phyloP scores from a whole-genome alignment of 2,113 vertebrate species.

The Phyllostomus hastatus region DNA sequence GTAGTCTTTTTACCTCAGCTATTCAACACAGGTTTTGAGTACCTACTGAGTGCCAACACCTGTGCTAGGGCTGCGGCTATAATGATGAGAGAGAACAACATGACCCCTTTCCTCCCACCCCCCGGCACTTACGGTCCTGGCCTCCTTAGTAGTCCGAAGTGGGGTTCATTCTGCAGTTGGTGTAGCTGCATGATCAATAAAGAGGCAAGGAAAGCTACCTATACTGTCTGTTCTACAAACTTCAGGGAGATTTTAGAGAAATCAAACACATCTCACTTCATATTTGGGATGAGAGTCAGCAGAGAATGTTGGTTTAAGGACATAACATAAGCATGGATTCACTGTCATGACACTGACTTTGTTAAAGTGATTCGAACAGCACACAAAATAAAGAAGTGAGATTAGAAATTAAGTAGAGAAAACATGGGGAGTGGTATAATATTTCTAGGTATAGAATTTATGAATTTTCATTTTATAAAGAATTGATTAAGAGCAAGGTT shows the following conservation, averaged over 20 bases:
- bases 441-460: neutral
- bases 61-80: neutral
- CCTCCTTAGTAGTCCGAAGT: neutral
- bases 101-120: accelerated
- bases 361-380: neutral
- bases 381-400: neutral
- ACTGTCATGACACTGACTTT: neutral
- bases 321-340: neutral
- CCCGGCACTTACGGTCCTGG: neutral
- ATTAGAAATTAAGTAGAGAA: neutral
- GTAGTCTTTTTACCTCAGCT: neutral
- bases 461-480: neutral
- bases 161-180: neutral
- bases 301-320: neutral
- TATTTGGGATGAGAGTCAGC: neutral
- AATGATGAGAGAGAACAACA: neutral
- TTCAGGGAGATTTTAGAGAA: neutral
- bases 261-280: neutral
- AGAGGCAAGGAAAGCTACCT: neutral
- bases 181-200: neutral
- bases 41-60: neutral
- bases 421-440: neutral
- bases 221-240: neutral
- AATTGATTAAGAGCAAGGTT: neutral
- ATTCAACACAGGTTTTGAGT: neutral